Base-by-base conservation (phyloP, 2,797 vertebrate species). In the Artibeus lituratus region DNA sequence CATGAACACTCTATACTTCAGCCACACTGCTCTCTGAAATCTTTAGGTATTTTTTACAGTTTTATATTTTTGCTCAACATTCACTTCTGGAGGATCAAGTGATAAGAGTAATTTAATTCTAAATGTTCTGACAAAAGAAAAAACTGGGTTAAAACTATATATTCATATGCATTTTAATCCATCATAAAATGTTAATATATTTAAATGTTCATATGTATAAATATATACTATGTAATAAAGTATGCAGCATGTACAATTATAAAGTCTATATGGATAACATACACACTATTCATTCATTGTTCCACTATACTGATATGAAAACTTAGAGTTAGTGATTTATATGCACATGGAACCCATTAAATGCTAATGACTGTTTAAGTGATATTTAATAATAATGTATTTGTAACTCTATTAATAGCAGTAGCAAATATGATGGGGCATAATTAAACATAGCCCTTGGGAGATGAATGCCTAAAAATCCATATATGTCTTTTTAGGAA, bases 311-410 rank as follows among this genome's bases (percentile, higher is more conserved):
- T 86, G 74, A 65, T 7, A 59, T 39, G 14, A 89, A 90, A 72
- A 77, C 29, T 82, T 88, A 90, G 47, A 92, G 51, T 88, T 94
- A 76, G 55, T 29, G 77, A 88, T 92, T 72, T 87, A 83, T 37
- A 78, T 53, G 5, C 24, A 74, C 5, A 59, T 85, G 69, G 92
- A 87, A 62, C 73, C 42, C 22, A 86, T 92, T 10, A 90, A 62
- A 81, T 81, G 29, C 18, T 92, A 81, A 29, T 42, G 3, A 57
- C 0, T 44, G 14, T 85, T 95, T 57, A 80, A 57, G 57, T 76
- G 78, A 80, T 80, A 91, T 67, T 90, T 94, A 95, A 90, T 42
- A 88, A 49, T 10, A 69, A 62, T 57, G 57, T 76, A 22, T 91
- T 87, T 67, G 22, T 42, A 88, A 39, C 81, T 70, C 26, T 83